A percentile compares a stretch with the other conserved stretches of the same genome.
These are phyloP conservation scores for honey bee (Apis mellifera) DNA, from an alignment of 1,140 invertebrate species.

Conservation along the genomic window DNA sequence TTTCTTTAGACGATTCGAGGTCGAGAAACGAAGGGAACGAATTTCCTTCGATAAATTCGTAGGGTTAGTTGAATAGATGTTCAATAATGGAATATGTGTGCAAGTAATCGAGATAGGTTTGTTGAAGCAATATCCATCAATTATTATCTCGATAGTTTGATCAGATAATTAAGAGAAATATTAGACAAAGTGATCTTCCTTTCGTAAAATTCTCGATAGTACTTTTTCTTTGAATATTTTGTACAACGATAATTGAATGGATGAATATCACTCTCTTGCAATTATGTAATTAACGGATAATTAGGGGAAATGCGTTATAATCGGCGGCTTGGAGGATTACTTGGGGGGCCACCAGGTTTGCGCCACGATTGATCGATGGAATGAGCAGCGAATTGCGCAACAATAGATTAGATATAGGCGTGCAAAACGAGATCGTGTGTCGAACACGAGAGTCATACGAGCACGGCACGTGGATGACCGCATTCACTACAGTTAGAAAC, in stretches of 20 bases:
- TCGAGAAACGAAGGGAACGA: conserved; percentile 16
- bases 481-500: background rate
- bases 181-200: no score
- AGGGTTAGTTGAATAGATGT: no score
- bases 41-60: no score
- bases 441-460: background rate
- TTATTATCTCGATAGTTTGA: no score
- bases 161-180: no score
- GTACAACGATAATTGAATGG: no score
- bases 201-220: no score
- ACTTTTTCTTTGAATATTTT: no score
- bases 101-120: no score
- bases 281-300: background rate
- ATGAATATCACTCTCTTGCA: no score
- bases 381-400: conserved; percentile 9
- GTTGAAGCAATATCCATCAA: no score
- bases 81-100: no score
- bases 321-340: background rate
- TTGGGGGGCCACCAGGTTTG: background rate
- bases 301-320: background rate
- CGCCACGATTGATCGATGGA: conserved; percentile 1
- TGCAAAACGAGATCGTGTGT: conserved; percentile 13
- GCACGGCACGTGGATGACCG: background rate
- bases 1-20: background rate
- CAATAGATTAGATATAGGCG: background rate